phyloP scores from a whole-genome alignment of 2,797 vertebrate genomes.

The Squalus acanthias region DNA sequence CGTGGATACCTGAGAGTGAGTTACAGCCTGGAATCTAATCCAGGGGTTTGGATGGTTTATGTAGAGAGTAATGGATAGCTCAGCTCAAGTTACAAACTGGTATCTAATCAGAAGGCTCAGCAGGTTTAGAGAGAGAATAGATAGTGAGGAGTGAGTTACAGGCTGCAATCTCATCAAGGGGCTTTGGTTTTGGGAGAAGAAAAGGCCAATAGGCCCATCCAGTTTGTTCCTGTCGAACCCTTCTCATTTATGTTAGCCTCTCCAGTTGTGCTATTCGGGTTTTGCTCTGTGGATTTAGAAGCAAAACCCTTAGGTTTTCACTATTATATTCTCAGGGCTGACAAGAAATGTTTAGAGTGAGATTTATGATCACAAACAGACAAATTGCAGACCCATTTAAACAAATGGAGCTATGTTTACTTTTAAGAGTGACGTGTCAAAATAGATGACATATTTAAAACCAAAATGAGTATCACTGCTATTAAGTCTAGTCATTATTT shows the following conservation, averaged over 20 bases:
- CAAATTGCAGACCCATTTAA: neutral
- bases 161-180: neutral
- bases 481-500: neutral
- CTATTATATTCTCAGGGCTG: neutral
- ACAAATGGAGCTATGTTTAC: conserved; percentile 5
- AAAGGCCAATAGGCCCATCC: neutral
- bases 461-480: neutral
- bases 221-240: neutral
- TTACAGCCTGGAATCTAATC: neutral
- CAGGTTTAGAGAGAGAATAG: too few relatives aligned
- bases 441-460: neutral
- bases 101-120: neutral
- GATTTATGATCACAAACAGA: neutral
- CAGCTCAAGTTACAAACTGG: neutral
- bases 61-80: neutral
- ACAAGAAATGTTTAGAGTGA: neutral
- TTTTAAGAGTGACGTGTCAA: neutral
- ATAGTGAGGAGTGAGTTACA: neutral
- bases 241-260: neutral
- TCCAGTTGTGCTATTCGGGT: neutral
- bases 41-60: neutral
- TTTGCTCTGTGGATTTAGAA: neutral
- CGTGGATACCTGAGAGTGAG: neutral
- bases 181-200: neutral
- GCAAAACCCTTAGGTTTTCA: neutral